Evolutionary conservation across 1,140 invertebrate genomes (phyloP), one percentile per base, ranked within the genome.

Genomic region (Capitella teleta): DNA sequence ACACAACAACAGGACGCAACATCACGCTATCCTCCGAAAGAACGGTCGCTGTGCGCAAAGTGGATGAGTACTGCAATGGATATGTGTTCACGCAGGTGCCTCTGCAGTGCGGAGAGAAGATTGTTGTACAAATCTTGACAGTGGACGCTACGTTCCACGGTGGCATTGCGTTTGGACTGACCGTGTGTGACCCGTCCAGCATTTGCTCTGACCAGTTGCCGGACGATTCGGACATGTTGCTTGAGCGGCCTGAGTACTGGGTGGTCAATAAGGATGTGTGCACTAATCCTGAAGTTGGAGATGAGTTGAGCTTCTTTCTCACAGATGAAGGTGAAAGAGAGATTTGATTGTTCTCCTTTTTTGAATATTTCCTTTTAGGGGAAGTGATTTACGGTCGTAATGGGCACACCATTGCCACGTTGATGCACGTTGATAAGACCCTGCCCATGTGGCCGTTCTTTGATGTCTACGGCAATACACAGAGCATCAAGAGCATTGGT

Each of bases 161-260:
- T 4, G 86, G 86, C 5, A 66, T 98, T 28, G 86, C 89, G 0
- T 80, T 97, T 24, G 93, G 93, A 0, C 73, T 97, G 37, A 98
- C 93, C 1, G 88, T 88, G 0, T 95, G 90, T 70, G 86, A 96
- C 67, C 92, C 92, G 0, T 74, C 79, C 0, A 78, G 75, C 6
- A 60, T 97, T 6, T 60, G 56, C 30, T 75, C 80, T 30, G 74
- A 76, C 12, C 86, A 89, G 58, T 72, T 97, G 6, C 94, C 94
- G 0, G 89, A 94, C 57, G 91, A 97, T 72, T 84, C 88, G 0
- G 90, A 97, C 60, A 78, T 86, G 23, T 73, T 98, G 0, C 68
- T 97, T 2, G 93, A 98, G 67, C 76, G 93, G n/a, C 86, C 84
- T 0, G 92, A 98, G 62, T 97, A 97, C 67, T 97, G 92, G 92